These are phyloP conservation scores for Tolmerus cingulatus DNA, from an alignment of 2,888 invertebrate genomes.

Conservation along the genomic window DNA sequence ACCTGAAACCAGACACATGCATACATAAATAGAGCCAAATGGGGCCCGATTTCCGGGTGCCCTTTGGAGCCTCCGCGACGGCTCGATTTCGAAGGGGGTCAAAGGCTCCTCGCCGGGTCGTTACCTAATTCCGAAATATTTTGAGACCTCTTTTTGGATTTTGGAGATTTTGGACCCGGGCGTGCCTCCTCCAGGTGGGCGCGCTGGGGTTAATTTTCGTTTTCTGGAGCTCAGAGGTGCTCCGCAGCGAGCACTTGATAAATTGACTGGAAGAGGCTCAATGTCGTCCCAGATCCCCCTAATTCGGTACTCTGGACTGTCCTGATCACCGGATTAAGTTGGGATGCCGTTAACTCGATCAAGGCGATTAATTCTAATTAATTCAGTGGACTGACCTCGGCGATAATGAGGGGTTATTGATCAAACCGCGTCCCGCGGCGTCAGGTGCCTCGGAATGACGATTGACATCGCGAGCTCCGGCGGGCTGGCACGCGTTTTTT, in stretches of 20 bases:
- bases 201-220: neutral
- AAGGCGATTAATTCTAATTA: conserved; percentile 39
- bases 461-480: neutral
- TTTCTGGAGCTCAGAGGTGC: neutral
- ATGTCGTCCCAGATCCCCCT: neutral
- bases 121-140: conserved; percentile 31
- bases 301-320: conserved; percentile 3
- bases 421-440: conserved; percentile 33
- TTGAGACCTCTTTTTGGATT: neutral
- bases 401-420: conserved; percentile 40
- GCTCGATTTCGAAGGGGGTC: conserved; percentile 5
- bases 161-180: neutral
- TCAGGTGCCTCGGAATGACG: conserved; percentile 33
- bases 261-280: neutral
- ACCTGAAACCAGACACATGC: neutral
- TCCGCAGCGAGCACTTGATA: neutral
- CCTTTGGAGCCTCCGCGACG: neutral
- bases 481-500: neutral
- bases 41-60: neutral
- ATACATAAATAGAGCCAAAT: neutral
- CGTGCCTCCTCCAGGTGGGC: neutral
- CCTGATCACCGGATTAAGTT: conserved; percentile 3
- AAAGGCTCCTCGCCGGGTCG: neutral
- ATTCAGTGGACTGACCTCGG: conserved; percentile 39
- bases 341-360: conserved; percentile 20